Percentiles rank a stretch among this genome's conserved stretches.
phyloP scores from a whole-genome alignment of 2,113 vertebrate genomes.

The Sclerurus mexicanus region DNA sequence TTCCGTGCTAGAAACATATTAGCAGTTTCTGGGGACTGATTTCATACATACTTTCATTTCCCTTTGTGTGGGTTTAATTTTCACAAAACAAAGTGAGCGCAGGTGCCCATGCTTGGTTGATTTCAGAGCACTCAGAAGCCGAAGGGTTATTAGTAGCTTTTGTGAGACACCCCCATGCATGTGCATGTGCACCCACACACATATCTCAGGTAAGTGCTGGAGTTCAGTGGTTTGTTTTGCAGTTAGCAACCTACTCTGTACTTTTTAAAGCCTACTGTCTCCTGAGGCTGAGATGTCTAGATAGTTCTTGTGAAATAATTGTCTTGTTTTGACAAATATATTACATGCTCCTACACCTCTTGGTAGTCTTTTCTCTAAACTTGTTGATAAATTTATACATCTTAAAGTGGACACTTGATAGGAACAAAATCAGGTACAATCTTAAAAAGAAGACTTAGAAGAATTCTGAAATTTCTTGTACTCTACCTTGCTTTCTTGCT shows the following conservation, averaged over 20 bases:
- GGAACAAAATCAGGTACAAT: background rate
- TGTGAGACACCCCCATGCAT: rapidly evolving
- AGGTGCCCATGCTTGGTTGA: background rate
- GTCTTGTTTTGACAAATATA: background rate
- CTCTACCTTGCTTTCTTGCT: background rate
- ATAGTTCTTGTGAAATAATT: background rate
- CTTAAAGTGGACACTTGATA: background rate
- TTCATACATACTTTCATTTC: background rate
- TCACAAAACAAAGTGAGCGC: background rate
- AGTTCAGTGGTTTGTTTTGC: background rate
- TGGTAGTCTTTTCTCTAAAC: background rate
- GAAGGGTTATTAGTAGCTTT: background rate
- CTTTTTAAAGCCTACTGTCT: background rate
- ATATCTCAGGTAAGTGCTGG: background rate
- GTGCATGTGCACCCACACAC: background rate
- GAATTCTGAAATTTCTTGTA: background rate
- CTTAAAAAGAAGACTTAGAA: background rate
- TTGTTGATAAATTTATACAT: background rate
- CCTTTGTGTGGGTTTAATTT: background rate
- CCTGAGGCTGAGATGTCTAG: background rate
- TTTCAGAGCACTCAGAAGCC: background rate
- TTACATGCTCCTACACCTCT: background rate
- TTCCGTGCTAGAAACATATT: background rate
- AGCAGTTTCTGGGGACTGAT: background rate
- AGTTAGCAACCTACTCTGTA: background rate